Base-by-base conservation (phyloP, 2,888 invertebrate genomes). In the Troides oblongomaculatus region DNA sequence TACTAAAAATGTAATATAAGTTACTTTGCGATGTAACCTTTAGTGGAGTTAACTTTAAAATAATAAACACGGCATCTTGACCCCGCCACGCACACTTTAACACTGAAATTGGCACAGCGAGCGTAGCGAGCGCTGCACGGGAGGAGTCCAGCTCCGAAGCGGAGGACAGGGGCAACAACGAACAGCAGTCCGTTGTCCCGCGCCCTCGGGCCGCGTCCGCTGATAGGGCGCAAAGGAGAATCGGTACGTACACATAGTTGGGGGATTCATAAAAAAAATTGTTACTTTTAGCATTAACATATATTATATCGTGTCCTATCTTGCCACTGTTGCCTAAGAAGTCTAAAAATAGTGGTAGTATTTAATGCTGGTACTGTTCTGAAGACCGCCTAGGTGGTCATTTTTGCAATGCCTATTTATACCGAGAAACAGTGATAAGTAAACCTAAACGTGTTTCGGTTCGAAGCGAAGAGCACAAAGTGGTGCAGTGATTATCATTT, bases 91-190 rank as follows among this genome's bases (percentile, higher is more conserved):
- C 78, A 76, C 74, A 67, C 64, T 39, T 30, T 71, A 67, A 70
- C 69, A 64, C 61, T 63, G 61, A 71, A 71, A 72, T 72, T 77
- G 64, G 60, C 75, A 68, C 86, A 95, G 95, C 95, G 83, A 95
- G 95, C 85, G 90, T 96, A 75, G 94, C 94, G 77, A 94, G 94
- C 73, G 94, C 94, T n/a, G 95, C 94, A 17, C 95, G 95, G 75
- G 97, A 97, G 83, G 97, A 97, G 87, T 96, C 96, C 64, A 97
- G 96, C 77, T 97, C 97, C 0, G 97, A 97, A 81, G 84, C 88
- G 0, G 94, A 94, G 69, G 89, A 83, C 62, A 67, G 78, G n/a
- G 81, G 81, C 78, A 1, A 79, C 76, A 60, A 25, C 36, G 90
- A 85, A 66, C 94, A 94, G 78, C 94, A 95, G 2, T 92, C 93